These are phyloP conservation scores for Enteromius paludinosus DNA, from an alignment of 2,797 vertebrate species.

Conservation along the genomic window DNA sequence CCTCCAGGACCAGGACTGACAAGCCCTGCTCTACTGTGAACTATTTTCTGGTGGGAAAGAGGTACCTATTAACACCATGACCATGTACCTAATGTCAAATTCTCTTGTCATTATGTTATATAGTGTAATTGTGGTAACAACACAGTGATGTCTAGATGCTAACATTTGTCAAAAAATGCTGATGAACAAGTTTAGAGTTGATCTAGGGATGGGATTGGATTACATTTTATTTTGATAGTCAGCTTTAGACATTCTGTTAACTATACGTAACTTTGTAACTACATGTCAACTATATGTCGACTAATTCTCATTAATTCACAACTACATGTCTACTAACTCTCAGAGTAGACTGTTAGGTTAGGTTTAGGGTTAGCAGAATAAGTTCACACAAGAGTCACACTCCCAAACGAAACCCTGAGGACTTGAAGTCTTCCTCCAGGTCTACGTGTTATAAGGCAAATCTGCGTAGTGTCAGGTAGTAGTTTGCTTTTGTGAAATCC, in stretches of 20 bases:
- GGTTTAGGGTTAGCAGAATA: no score
- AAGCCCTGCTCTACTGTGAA: background rate
- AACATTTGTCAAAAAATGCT: background rate
- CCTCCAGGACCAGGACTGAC: no score
- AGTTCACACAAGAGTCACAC: background rate
- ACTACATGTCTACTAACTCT: no score
- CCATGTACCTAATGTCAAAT: background rate
- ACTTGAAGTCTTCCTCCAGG: background rate
- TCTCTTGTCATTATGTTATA: background rate
- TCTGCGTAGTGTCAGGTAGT: background rate
- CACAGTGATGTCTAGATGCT: background rate
- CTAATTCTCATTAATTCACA: no score
- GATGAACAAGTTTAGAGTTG: background rate
- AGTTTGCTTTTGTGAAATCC: background rate
- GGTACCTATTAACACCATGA: background rate
- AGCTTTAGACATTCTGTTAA: no score
- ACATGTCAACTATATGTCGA: no score
- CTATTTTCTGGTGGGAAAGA: background rate
- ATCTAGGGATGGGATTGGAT: background rate
- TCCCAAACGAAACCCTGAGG: background rate
- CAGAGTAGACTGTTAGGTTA: no score
- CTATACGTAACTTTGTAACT: no score
- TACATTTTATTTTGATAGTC: no score
- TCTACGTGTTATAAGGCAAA: background rate
- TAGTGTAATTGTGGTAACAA: background rate